Evolutionary conservation across 2,888 invertebrate species (phyloP), one percentile per base, ranked within the genome.

Genomic region (Platycnemis pennipes): DNA sequence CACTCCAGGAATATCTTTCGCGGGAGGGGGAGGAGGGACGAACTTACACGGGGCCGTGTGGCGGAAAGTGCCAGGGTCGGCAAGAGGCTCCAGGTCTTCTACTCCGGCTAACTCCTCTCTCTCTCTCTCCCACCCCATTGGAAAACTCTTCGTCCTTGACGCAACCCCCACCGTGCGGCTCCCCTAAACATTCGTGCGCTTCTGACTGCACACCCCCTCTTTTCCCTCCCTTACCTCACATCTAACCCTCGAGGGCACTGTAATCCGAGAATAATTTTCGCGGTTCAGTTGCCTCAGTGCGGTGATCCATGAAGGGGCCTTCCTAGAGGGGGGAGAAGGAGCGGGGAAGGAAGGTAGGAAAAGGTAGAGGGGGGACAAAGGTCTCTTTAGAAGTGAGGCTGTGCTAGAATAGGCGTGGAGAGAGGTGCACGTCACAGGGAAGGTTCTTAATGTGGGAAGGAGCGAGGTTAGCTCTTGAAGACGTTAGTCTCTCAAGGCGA

Each of bases 241-340:
- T 37, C 63, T 37, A 89, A 56, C 56, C 91, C 91, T 63, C 91
- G 22, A 63, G 91, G 91, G 91, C 53, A 63, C 91, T 19, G 91
- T 69, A 91, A 91, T 63, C 91, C 91, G 91, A 91, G 91, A 91
- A 91, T 91, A 91, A 91, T 91, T 91, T 91, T 91, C 91, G 91
- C 63, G 91, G 91, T 63, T 91, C 63, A 91, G 91, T 91, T 91
- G 63, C 91, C 63, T 91, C 63, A 16, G 91, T 91, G 91, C 69
- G 91, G 63, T 91, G 91, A 91, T 91, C 91, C 91, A 91, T 91
- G 49, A 63, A 91, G 63, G 11, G 63, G 16, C 44, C 8, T 26
- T 22, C 37, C 11, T 19, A 13, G 77, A 42, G 88, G 19, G 22
- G 31, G 56, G 37, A 22, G 37, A 19, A 56, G 22, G 37, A 37